Evolutionary conservation across 1,140 invertebrate genomes (phyloP), one percentile per base, ranked within the genome.

Genomic region (Drosophila malerkotliana): DNA sequence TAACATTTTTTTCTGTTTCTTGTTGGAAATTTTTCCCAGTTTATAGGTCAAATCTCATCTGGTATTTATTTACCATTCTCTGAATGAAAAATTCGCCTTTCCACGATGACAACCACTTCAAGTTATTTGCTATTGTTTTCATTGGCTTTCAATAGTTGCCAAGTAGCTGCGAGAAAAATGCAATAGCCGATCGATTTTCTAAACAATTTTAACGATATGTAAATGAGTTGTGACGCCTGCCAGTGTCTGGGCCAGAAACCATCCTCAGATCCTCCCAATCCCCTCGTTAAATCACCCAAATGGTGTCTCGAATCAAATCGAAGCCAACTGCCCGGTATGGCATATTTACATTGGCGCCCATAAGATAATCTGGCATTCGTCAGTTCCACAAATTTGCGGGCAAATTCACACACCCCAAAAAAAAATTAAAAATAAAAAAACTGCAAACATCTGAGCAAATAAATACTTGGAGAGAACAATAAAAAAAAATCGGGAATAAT

Each of bases 291-390:
- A 28, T 24, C 48, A 28, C n/a, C 12, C 48, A 12, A 28, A 7
- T 15, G 18, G 30, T 41, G 39, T 41, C 39, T 41, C 5, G 41
- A 18, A 39, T 18, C 57, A 37, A 60, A 52, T 51, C 28, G 56
- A 48, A 51, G 59, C 63, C 63, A 67, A 67, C 63, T 67, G 66
- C 56, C 41, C 28, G 54, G 48, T 54, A 59, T 68, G 78, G 63
- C 47, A 77, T 81, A 77, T 84, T 85, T 84, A 79, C 60, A 71
- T 80, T 85, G 68, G 68, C 77, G 73, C 81, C 73, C 79, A 73
- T 68, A 77, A 87, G 82, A 87, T 85, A 87, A 79, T 85, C 83
- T 87, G 75, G 74, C 78, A 87, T 79, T 87, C 71, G 66, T 87
- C 82, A 81, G 71, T 51, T 47, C 45, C 74, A 79, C 74, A 82